Evolutionary conservation across 2,888 invertebrate species (phyloP).

Genomic region (Tipula vernalis): DNA sequence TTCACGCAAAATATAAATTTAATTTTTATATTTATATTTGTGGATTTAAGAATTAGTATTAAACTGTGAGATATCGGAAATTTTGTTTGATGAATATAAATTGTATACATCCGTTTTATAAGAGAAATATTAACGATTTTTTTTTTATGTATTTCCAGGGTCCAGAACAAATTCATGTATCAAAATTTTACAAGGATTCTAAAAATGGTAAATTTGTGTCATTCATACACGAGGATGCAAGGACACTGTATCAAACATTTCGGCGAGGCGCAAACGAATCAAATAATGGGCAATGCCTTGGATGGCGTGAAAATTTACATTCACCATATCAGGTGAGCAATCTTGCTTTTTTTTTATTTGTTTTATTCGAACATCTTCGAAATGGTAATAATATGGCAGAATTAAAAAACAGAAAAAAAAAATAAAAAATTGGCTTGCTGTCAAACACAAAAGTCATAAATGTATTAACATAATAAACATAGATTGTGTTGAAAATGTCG

Average conservation of each 20-base stretch:
- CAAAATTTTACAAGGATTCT: conserved; percentile 80
- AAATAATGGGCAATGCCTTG: conserved; percentile 84
- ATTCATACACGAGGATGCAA: conserved; percentile 74
- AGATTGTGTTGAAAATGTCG: no score
- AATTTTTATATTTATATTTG: background rate
- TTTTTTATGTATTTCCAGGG: conserved; percentile 49
- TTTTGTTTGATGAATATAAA: background rate
- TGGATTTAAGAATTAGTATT: background rate
- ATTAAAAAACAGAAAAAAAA: background rate
- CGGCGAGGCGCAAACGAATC: conserved; percentile 86
- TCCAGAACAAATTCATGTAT: conserved; percentile 76
- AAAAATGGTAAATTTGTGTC: conserved; percentile 76
- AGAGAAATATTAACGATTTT: background rate
- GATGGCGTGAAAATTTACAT: conserved; percentile 75
- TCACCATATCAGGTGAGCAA: conserved; percentile 58
- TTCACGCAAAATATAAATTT: background rate
- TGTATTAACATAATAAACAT: no score
- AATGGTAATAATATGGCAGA: background rate
- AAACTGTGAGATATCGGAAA: background rate
- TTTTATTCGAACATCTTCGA: background rate
- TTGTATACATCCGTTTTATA: background rate
- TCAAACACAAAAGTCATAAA: no score
- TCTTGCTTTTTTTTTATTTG: background rate
- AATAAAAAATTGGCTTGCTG: no score
- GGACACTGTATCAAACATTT: conserved; percentile 81